phyloP scores from a whole-genome alignment of 2,888 invertebrate genomes.

The Halictus quadricinctus region DNA sequence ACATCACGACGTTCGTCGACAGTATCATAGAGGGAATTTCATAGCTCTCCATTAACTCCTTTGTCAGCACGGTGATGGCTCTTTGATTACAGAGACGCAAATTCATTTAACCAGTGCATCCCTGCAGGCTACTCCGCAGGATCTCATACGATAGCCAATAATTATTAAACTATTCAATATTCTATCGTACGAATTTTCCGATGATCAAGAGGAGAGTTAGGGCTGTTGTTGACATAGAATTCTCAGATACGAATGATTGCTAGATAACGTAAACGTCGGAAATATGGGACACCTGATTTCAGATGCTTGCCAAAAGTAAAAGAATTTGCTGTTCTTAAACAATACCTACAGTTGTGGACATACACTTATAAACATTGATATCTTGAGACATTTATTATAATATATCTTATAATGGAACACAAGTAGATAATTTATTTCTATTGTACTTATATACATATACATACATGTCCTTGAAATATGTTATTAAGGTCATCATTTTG shows the following conservation, averaged over 20 bases:
- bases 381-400: no score
- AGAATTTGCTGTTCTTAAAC: no score
- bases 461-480: no score
- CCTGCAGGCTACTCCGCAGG: constrained; percentile 30
- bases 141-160: constrained; percentile 12
- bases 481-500: no score
- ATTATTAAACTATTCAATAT: not conserved
- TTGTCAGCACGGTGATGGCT: constrained; percentile 55
- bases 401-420: no score
- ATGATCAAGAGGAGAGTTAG: not conserved
- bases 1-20: constrained; percentile 68
- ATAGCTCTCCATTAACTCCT: constrained; percentile 66
- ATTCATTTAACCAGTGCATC: constrained; percentile 43
- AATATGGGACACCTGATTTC: no score
- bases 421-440: no score
- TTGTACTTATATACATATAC: no score
- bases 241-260: not conserved
- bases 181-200: not conserved
- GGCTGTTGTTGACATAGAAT: not conserved
- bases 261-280: not conserved
- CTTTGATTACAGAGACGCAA: constrained; percentile 53
- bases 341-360: no score
- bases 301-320: no score
- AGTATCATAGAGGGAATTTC: constrained; percentile 66
- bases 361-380: no score